Conservation (phyloP, 2,888 invertebrate species). For the Norana najaformis region DNA sequence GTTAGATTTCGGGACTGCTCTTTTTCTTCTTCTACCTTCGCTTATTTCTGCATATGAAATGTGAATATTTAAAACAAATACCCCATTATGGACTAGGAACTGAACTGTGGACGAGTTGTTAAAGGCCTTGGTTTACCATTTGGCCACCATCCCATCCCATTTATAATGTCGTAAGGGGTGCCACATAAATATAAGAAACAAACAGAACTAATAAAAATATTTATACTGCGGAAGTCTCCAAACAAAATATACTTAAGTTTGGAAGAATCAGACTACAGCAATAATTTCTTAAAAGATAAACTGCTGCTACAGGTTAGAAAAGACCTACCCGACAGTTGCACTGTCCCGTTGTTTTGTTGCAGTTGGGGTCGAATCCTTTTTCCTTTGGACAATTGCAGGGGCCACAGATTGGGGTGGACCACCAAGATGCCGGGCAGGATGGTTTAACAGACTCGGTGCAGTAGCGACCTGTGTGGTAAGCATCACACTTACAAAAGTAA, state of each 20-base stretch:
- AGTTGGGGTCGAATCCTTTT: constrained; percentile 86
- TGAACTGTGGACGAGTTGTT: no score
- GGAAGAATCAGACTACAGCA: neutral
- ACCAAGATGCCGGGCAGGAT: constrained; percentile 87
- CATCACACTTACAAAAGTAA: constrained; percentile 81
- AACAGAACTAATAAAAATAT: neutral
- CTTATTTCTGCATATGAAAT: no score
- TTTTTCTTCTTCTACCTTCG: no score
- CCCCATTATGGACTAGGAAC: no score
- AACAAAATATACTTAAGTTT: neutral
- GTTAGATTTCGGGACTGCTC: no score
- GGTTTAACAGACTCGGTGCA: constrained; percentile 60
- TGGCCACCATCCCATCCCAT: no score
- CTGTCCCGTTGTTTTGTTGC: constrained; percentile 82
- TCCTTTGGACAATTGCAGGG: constrained; percentile 85
- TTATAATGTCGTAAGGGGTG: no score
- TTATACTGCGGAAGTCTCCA: neutral
- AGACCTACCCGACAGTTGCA: constrained; percentile 82
- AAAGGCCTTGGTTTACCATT: no score
- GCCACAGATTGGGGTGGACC: constrained; percentile 88
- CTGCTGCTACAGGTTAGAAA: no score
- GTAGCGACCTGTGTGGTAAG: constrained; percentile 67
- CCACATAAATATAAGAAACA: neutral
- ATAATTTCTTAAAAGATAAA: no score
- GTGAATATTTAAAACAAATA: no score